phyloP scores from a whole-genome alignment of 2,888 invertebrate species.

The Cyaniris semiargus region DNA sequence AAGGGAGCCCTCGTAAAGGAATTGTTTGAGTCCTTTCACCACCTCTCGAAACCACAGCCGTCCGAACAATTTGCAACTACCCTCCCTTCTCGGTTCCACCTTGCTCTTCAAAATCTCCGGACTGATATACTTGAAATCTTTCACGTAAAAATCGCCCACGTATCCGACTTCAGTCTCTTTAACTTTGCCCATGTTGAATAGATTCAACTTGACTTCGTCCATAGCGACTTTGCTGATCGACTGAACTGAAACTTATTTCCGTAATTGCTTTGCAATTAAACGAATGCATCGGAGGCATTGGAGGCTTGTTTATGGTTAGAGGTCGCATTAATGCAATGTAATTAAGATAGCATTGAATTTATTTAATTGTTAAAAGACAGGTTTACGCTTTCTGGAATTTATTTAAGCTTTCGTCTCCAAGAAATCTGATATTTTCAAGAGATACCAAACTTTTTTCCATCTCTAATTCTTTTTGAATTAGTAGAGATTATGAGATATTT shows the following conservation, averaged over 20 bases:
- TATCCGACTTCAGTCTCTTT: constrained; percentile 48
- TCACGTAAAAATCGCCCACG: constrained; percentile 61
- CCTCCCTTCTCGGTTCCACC: constrained; percentile 39
- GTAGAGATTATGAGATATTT: neutral
- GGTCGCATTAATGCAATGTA: neutral
- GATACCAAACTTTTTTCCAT: too few species aligned
- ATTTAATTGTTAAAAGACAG: neutral
- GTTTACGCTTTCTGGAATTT: too few species aligned
- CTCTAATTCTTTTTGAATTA: too few species aligned
- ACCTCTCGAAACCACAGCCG: constrained; percentile 61
- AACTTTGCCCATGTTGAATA: constrained; percentile 24
- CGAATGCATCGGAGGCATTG: constrained; percentile 7
- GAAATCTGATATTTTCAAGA: too few species aligned
- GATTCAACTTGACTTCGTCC: constrained; percentile 13
- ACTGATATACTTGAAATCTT: constrained; percentile 66
- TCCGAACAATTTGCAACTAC: constrained; percentile 46
- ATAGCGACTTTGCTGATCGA: neutral
- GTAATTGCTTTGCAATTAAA: constrained; percentile 20
- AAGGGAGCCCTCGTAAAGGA: constrained; percentile 69
- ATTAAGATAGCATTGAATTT: constrained; percentile 9
- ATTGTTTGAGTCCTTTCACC: constrained; percentile 64
- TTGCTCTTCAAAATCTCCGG: constrained; percentile 51
- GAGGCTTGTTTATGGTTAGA: constrained; percentile 3
- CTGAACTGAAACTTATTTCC: constrained; percentile 15
- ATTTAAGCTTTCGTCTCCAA: too few species aligned